Evolutionary conservation across 2,113 vertebrate species (phyloP), one percentile per base, ranked within the genome.

Genomic region (Myodes glareolus): DNA sequence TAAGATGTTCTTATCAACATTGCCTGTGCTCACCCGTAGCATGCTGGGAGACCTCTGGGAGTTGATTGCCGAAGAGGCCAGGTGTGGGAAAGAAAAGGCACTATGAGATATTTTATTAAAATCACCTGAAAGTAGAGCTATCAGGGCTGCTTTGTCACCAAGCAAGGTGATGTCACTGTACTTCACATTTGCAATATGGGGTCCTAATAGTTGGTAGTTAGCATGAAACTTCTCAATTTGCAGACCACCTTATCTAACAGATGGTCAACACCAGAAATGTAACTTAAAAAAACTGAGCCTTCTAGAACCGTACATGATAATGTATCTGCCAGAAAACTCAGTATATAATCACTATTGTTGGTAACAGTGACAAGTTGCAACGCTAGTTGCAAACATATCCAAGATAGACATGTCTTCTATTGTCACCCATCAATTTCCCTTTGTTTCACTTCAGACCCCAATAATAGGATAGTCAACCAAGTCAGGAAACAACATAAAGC

Each of bases 241-340:
- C 61, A 47, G 29, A 27, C 31, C 27, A 73, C 19, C 10, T 7
- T 91, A 65, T 90, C 33, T 52, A 39, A 63, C 76, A 25, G 21
- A 70, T 68, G 21, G 72, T 21, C 25, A 3, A 39, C 90, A 81
- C 12, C 63, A 94, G 70, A 67, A 5, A 93, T 9, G 29, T 77
- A 84, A 96, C 65, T 8, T 88, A n/a, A 90, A 65, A 68, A 96
- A 67, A 84, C 5, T 88, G 70, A 85, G 39, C 33, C 90, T 93
- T 21, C 90, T 52, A 72, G 52, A 73, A 8, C 5, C 80, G 12
- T 52, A n/a, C 76, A 65, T 88, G 47, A 21, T 68, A 55, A 36
- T 84, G 85, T 89, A 7, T 55, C 4, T 88, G 70, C 39, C 70
- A 80, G 39, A 39, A 81, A 67, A 67, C 36, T 85, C 17, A 77